Evolutionary conservation across 2,113 vertebrate genomes (phyloP).

Genomic region (Genyomyrus donnyi): DNA sequence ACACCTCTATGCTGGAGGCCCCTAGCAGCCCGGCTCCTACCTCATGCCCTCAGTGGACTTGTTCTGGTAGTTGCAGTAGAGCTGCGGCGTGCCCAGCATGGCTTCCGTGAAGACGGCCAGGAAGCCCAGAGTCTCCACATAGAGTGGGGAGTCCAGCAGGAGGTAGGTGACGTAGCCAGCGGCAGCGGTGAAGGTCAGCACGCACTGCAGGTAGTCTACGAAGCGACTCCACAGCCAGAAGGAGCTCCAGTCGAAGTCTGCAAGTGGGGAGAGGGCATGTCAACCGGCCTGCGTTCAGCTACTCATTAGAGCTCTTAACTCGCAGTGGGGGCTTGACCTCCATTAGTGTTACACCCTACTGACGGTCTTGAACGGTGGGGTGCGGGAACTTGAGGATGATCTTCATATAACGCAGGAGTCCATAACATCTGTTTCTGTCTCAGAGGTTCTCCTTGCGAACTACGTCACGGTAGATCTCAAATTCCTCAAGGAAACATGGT

Average conservation of each 20-base stretch:
- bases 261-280: slow-evolving; percentile 3
- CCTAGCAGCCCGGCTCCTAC: slow-evolving; percentile 45
- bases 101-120: slow-evolving; percentile 88
- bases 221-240: slow-evolving; percentile 96
- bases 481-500: not conserved
- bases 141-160: slow-evolving; percentile 78
- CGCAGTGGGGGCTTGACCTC: not conserved
- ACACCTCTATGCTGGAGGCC: too few species aligned
- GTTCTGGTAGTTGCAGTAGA: slow-evolving; percentile 86
- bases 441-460: not conserved
- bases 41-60: slow-evolving; percentile 96
- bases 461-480: not conserved
- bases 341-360: not conserved
- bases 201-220: slow-evolving; percentile 84
- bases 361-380: not conserved
- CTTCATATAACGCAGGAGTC: not conserved
- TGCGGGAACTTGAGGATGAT: not conserved
- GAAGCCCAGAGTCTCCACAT: slow-evolving; percentile 87
- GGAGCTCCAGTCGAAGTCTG: slow-evolving; percentile 86
- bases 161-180: slow-evolving; percentile 86
- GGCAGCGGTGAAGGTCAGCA: slow-evolving; percentile 78
- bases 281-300: not conserved
- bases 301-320: not conserved
- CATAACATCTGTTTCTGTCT: not conserved
- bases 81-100: slow-evolving; percentile 86